Evolutionary conservation across 1,140 invertebrate species (phyloP).

Genomic region (Reticulitermes speratus): DNA sequence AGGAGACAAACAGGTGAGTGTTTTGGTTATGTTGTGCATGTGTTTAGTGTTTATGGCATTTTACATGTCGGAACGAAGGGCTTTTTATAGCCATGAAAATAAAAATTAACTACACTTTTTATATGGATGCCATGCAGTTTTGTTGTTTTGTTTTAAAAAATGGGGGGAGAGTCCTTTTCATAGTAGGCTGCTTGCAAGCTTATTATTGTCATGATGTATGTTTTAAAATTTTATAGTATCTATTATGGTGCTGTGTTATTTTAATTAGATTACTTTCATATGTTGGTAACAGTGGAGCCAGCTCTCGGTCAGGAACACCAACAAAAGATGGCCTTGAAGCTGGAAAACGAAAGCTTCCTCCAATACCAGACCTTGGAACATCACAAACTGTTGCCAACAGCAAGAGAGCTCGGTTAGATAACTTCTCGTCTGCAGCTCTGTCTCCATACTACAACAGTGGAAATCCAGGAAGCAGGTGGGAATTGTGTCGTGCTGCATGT

Average conservation of each 20-base stretch:
- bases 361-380: slow-evolving; percentile 36
- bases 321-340: slow-evolving; percentile 42
- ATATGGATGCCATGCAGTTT: too few relatives aligned
- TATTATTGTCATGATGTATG: too few relatives aligned
- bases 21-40: too few relatives aligned
- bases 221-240: too few relatives aligned
- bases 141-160: too few relatives aligned
- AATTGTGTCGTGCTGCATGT: too few relatives aligned
- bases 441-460: slow-evolving; percentile 18
- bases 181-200: too few relatives aligned
- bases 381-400: not conserved
- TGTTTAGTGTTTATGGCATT: too few relatives aligned
- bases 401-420: slow-evolving; percentile 37
- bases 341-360: not conserved
- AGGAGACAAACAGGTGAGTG: slow-evolving; percentile 40
- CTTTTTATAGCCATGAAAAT: too few relatives aligned
- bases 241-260: slow-evolving; percentile 20
- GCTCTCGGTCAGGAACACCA: slow-evolving; percentile 66
- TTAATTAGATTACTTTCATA: slow-evolving; percentile 17
- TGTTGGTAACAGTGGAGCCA: slow-evolving; percentile 49
- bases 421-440: slow-evolving; percentile 34
- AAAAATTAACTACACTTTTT: too few relatives aligned
- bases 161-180: too few relatives aligned
- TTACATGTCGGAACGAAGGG: too few relatives aligned
- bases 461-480: not conserved